Conservation (phyloP, 2,888 invertebrate species). For the Heliconius ismenius region DNA sequence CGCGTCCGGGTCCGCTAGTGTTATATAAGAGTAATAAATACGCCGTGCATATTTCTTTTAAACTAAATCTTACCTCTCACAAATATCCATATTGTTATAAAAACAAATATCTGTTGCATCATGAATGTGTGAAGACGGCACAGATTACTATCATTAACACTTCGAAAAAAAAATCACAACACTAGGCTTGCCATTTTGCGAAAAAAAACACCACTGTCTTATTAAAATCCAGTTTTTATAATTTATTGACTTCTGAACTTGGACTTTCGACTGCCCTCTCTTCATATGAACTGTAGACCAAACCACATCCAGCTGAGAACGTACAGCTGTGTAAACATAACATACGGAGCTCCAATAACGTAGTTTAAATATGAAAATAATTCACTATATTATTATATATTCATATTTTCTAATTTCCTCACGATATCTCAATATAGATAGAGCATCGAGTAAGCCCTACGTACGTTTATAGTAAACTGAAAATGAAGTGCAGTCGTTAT, state of each 20-base stretch:
- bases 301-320: not conserved
- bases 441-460: conserved; percentile 21
- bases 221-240: not conserved
- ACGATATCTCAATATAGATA: not conserved
- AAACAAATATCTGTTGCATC: conserved; percentile 34
- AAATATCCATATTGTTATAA: conserved; percentile 35
- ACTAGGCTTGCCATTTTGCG: conserved; percentile 2
- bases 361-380: conserved; percentile 5
- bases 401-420: not conserved
- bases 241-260: conserved; percentile 1
- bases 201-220: not conserved
- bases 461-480: conserved; percentile 52
- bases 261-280: not conserved
- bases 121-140: conserved; percentile 21
- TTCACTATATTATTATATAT: conserved; percentile 7
- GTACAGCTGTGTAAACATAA: conserved; percentile 37
- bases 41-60: not conserved
- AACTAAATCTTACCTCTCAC: conserved; percentile 36
- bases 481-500: conserved; percentile 56
- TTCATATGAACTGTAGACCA: conserved; percentile 11
- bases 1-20: too few relatives aligned
- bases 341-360: conserved; percentile 14
- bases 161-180: conserved; percentile 20
- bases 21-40: not conserved
- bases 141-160: conserved; percentile 11